Percentiles rank a stretch among this genome's conserved stretches.
Evolutionary conservation across 1,140 invertebrate genomes (phyloP).

Genomic region (Megalonaias nervosa): DNA sequence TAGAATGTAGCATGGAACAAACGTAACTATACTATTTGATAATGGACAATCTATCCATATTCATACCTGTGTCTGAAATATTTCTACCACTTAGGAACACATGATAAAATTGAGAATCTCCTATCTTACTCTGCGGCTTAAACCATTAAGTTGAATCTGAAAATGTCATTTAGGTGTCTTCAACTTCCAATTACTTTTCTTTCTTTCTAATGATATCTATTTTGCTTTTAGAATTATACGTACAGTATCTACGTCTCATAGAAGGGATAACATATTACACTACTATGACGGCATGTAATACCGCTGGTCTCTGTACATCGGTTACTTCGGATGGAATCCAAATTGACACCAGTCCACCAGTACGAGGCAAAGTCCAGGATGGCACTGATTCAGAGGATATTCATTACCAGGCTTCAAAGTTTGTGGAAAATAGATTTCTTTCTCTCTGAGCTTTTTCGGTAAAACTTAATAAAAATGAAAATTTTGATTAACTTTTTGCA

Average conservation of each 20-base stretch:
- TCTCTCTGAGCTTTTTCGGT: no score
- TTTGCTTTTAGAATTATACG: slow-evolving; percentile 32
- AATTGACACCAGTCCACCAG: slow-evolving; percentile 50
- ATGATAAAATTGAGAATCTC: no score
- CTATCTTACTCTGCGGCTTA: neutral
- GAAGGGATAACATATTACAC: slow-evolving; percentile 48
- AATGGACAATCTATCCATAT: neutral
- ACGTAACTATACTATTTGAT: neutral
- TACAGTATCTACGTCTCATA: slow-evolving; percentile 31
- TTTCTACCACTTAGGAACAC: no score
- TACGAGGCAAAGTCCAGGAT: slow-evolving; percentile 41
- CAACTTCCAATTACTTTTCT: neutral
- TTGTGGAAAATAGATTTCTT: no score
- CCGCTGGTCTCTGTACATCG: slow-evolving; percentile 39
- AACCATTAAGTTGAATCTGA: no score
- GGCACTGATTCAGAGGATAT: slow-evolving; percentile 41
- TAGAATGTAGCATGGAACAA: neutral
- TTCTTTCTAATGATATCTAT: neutral
- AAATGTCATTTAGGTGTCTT: neutral
- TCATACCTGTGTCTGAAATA: neutral
- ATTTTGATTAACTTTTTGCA: no score
- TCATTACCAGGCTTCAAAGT: slow-evolving; percentile 21
- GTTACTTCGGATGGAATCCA: slow-evolving; percentile 52
- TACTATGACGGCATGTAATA: slow-evolving; percentile 54
- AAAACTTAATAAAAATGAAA: no score